Base-by-base conservation (phyloP, 2,888 invertebrate genomes). In the Cordilura impudica region DNA sequence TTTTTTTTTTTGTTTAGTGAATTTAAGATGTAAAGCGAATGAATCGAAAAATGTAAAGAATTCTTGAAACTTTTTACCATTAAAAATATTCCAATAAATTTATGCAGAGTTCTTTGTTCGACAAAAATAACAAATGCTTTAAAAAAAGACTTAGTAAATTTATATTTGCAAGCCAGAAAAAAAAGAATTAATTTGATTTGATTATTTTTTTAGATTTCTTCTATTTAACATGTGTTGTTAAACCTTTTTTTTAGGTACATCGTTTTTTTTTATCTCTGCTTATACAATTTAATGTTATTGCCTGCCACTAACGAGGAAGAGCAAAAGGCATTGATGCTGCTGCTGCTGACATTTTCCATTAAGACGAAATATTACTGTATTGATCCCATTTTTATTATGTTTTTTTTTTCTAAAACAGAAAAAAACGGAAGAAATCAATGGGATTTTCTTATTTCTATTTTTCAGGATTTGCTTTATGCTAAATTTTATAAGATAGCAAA, bases 341-440 rank as follows among this genome's bases (percentile, higher is more conserved):
- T 74, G 66, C 53, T 67, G 74, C 58, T 74, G 74, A 67, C 66
- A 67, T 66, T 60, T 29, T 18, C 51, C 49, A 60, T 67, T 66
- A 66, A 29, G 49, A 39, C 16, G 43, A 16, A 21, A 16, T 31
- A 51, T 19, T 43, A 29, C 18, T 58, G 29, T 18, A 60, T 66
- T 60, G 51, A 60, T 73, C 10, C 58, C 29, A 23, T n/a, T 45
- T 67, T 66, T 65, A 19, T 60, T 26, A 45, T 29, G 0, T 23
- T 51, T 21, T 19, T n/a, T 23, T 51, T 51, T 39, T n/a, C n/a
- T 39, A 4, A 10, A 12, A 35, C 7, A 10, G 12, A 12, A 35
- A 12, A 12, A 35, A 10, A 7, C n/a, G 4, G 2, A n/a, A n/a
- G 2, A 39, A 39, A 39, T 39, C 35, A 39, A 39, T 39, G 4